Conservation (phyloP, 1,140 invertebrate genomes). For the Adelges cooleyi region DNA sequence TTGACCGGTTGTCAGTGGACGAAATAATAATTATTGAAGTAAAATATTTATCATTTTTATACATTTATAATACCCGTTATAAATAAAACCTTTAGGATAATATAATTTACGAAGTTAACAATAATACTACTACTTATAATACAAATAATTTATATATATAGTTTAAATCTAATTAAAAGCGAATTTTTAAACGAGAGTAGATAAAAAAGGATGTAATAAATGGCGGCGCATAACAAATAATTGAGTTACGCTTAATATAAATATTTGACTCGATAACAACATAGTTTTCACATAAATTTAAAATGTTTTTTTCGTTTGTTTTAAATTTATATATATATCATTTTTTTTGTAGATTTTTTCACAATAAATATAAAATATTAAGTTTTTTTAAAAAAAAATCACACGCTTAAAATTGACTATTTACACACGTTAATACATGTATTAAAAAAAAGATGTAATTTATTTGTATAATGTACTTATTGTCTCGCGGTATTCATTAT, state of each 20-base stretch:
- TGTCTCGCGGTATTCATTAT: conserved; percentile 17
- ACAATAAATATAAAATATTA: conserved; percentile 1
- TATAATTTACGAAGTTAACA: too few species aligned
- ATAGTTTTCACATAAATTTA: neutral
- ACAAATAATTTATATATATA: too few species aligned
- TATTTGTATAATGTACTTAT: conserved; percentile 13
- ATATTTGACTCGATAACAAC: conserved; percentile 15
- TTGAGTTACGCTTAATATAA: conserved; percentile 2
- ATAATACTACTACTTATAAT: too few species aligned
- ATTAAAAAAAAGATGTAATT: conserved; percentile 3
- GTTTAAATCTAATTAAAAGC: too few species aligned
- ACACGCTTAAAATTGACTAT: neutral
- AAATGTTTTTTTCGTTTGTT: neutral
- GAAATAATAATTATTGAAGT: too few species aligned
- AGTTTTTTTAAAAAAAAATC: neutral
- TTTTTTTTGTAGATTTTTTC: neutral
- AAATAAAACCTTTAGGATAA: too few species aligned
- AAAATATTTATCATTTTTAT: too few species aligned
- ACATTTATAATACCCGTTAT: too few species aligned
- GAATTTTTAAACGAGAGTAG: too few species aligned
- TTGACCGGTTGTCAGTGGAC: too few species aligned
- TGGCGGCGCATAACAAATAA: neutral
- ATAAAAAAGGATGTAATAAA: neutral
- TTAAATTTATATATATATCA: neutral
- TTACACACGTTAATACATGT: neutral